Base-by-base conservation (phyloP, 2,888 invertebrate species). In the Nomada ruficornis region DNA sequence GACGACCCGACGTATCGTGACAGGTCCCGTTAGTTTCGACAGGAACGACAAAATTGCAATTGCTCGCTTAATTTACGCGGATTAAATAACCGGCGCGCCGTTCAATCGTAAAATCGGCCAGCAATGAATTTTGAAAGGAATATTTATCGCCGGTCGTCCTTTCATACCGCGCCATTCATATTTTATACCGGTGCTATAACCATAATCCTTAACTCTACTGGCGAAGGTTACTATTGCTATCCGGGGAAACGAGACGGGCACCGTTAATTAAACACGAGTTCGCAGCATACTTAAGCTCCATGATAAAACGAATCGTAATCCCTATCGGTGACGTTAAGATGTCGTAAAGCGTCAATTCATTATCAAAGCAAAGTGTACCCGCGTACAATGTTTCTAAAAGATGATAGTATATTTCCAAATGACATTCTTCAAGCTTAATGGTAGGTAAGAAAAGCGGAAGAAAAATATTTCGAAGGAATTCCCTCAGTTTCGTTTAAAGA, bases 181-280 rank as follows among this genome's bases (percentile, higher is more conserved):
- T 77, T 69, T 76, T 76, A 79, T 54, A 36, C 54, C 59, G 29
- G 44, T 10, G 69, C 36, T 15, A 76, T 76, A 76, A 69, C 79
- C 69, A 79, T 79, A 79, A 79, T 70, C 69, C 55, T 69, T 75
- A 78, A 42, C 29, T 60, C 29, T 15, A 18, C 57, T 10, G 52
- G 42, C 29, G 44, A 59, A 64, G 64, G 69, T 70, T 77, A 79
- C 69, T 79, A 70, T 65, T 9, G 23, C 64, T 57, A 36, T 52
- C 29, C 23, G 13, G 59, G n/a, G 15, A 54, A 64, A 70, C 52
- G 64, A 42, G 64, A 15, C 67, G 15, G n/a, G 64, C 69, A 59
- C 57, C 59, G 69, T 76, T 79, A 79, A 79, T 79, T 79, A 76
- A 65, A 76, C 64, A 57, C 76, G 36, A 65, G 44, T 47, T 11